These are phyloP conservation scores for Branchipolynoe longqiensis DNA, from an alignment of 2,888 invertebrate genomes.

Conservation along the genomic window DNA sequence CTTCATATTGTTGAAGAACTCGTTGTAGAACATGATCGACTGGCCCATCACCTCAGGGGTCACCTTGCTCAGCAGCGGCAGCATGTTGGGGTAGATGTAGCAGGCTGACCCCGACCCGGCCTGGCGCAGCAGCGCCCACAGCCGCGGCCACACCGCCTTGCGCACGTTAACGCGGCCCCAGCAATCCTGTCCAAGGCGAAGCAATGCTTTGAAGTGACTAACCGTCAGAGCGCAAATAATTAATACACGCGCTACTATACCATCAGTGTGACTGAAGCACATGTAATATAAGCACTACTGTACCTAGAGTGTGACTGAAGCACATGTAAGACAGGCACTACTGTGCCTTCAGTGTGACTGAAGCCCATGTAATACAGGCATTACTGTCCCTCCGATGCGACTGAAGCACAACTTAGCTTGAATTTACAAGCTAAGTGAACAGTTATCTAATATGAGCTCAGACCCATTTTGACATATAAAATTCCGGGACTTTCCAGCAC, in stretches of 20 bases:
- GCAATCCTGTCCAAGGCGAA: slow-evolving; percentile 86
- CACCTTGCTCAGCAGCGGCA: slow-evolving; percentile 89
- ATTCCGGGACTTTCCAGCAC: too few species aligned
- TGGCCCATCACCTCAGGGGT: slow-evolving; percentile 82
- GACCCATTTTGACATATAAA: too few species aligned
- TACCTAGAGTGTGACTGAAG: too few species aligned
- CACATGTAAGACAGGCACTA: too few species aligned
- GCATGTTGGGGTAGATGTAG: slow-evolving; percentile 87
- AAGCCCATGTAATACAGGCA: too few species aligned
- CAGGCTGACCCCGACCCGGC: slow-evolving; percentile 91
- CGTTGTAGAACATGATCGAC: slow-evolving; percentile 73
- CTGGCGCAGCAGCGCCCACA: slow-evolving; percentile 86
- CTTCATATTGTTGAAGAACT: slow-evolving; percentile 88
- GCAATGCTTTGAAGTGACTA: too few species aligned
- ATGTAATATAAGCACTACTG: too few species aligned
- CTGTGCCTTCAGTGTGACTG: too few species aligned
- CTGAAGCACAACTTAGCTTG: too few species aligned
- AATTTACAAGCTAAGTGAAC: too few species aligned
- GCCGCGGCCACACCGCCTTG: slow-evolving; percentile 88
- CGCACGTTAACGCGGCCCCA: slow-evolving; percentile 87
- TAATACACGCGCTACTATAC: not conserved
- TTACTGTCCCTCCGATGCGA: too few species aligned
- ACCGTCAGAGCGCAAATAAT: not conserved
- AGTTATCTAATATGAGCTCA: too few species aligned
- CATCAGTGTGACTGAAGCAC: not conserved